Percentiles rank a stretch among this genome's conserved stretches.
phyloP scores from a whole-genome alignment of 2,113 vertebrate species.

The Myrmecophaga tridactyla region DNA sequence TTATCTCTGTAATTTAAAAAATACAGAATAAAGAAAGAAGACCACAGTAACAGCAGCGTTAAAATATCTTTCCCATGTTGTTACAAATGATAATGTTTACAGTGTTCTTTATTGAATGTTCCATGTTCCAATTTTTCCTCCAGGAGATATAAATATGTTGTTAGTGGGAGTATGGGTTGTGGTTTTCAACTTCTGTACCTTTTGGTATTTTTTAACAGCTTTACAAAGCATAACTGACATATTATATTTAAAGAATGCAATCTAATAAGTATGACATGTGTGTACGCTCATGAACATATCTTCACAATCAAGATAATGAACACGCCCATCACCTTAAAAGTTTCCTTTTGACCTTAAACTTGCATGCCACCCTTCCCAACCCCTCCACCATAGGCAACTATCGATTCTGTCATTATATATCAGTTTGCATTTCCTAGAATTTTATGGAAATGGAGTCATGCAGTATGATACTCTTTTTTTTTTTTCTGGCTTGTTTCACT shows the following conservation, averaged over 20 bases:
- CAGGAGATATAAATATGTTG: no score
- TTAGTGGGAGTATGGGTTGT: rapidly evolving
- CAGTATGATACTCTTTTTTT: rapidly evolving
- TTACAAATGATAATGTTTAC: neutral
- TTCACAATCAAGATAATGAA: rapidly evolving
- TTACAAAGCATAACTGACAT: rapidly evolving
- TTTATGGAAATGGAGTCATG: no score
- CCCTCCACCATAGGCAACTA: neutral
- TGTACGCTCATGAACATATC: rapidly evolving
- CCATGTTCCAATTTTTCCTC: rapidly evolving
- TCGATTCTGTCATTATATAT: rapidly evolving
- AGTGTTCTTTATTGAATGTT: rapidly evolving
- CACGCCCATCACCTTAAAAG: rapidly evolving
- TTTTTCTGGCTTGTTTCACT: neutral
- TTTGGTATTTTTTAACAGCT: neutral
- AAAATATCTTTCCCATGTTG: rapidly evolving
- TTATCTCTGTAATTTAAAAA: neutral
- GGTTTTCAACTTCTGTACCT: no score
- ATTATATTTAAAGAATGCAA: rapidly evolving
- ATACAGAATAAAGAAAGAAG: neutral
- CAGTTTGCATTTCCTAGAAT: neutral
- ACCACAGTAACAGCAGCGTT: neutral
- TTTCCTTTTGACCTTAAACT: rapidly evolving
- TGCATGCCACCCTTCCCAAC: rapidly evolving
- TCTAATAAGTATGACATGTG: rapidly evolving